Base-by-base conservation (phyloP, 2,113 vertebrate genomes). In the Dermatemys mawii region DNA sequence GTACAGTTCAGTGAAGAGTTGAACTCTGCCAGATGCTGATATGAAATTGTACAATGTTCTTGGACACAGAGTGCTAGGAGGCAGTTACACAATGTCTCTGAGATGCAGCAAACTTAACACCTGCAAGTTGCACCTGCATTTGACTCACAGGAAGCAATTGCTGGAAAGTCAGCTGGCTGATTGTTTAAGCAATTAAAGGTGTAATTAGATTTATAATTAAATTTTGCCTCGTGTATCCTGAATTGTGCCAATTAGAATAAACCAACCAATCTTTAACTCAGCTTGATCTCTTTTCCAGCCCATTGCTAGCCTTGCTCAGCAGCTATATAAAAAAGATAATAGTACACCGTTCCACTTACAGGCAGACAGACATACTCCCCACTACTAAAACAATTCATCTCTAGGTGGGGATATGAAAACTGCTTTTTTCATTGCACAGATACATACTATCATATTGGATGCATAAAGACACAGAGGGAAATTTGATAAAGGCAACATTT, bases 161-260 rank as follows among this genome's bases (percentile, higher is more conserved):
- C 57, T 44, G 48, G 91, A 90, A 94, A 96, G 84, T 90, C 94
- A 95, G 88, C 86, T 94, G 83, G 67, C 89, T 97, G 96, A 97
- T 97, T 97, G 92, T 98, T 98, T 97, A 97, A 97, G 92, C 96
- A 98, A 97, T 98, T 98, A 97, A 96, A 98, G 84, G 87, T 92
- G 55, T 97, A 98, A 98, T 98, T 98, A 97, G 90, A 93, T 98
- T 97, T 97, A 96, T 97, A 98, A 97, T 97, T 98, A 96, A 55
- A 96, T 97, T 95, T 97, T 97, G 95, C 90, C 93, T 91, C 49
- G 76, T 94, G 55, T 81, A 86, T 57, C 96, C 78, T 26, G 35
- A 95, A 79, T 97, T 83, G 90, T 76, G 70, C 91, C 97, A 97
- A 93, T 86, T 92, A 93, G 88, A 94, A 88, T 97, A 97, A 96